Evolutionary conservation across 1,140 invertebrate genomes (phyloP), one percentile per base, ranked within the genome.

Genomic region (Drosophila kikkawai): DNA sequence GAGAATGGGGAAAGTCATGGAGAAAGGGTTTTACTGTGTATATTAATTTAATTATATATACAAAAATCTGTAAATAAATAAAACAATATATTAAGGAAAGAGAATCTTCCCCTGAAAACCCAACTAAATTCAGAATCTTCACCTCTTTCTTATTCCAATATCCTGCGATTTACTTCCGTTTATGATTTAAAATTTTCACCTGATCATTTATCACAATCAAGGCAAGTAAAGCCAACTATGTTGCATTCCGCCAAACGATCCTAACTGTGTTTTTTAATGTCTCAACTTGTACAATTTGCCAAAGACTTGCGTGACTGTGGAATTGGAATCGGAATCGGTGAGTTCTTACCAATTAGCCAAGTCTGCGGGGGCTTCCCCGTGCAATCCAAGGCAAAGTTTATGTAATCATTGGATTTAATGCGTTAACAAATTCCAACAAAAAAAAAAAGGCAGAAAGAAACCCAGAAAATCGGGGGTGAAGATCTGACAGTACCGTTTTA

Each of bases 391-490:
- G 17, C 26, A 13, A 58, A 59, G 29, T 79, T 79, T 90, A 88
- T 88, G 78, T 64, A 78, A 83, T 88, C 84, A 81, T 88, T 88
- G 78, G 41, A 80, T 88, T 88, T 90, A 75, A 90, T 88, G 81
- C 74, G 58, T 71, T 75, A 90, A 75, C 81, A 75, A 88, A 84
- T 90, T 84, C 48, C 42, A 67, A 41, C 15, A 41, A 59, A 26
- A 74, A 69, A 67, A 9, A 9, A 11, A 13, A 56, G n/a, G 3
- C 1, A 22, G 9, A 15, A 41, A 6, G 36, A 22, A 41, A 12
- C 19, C 37, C 37, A 15, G 45, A 13, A 51, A 32, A 58, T 17
- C 29, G 57, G 51, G 44, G 53, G 53, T 56, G 50, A 51, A 51
- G 50, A 51, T 34, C n/a, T 34, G 29, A 45, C 37, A 44, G 75